Conservation (phyloP, 2,888 invertebrate species). For the Apoderus coryli region DNA sequence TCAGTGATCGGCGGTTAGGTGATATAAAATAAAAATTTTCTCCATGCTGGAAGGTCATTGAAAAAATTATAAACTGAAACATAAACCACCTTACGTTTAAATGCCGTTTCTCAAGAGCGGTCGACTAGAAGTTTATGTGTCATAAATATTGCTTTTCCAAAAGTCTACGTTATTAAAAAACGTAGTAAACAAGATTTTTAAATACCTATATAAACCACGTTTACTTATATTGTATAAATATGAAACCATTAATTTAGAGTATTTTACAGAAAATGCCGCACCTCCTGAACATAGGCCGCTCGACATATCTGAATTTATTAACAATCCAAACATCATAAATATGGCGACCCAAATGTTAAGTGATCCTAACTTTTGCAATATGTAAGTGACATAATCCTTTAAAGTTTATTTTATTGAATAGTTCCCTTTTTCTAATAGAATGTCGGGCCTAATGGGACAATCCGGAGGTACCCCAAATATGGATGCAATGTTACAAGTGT, state of each 20-base stretch:
- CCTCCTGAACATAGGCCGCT: constrained; percentile 25
- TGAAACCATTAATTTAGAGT: neutral
- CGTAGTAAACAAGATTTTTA: no score
- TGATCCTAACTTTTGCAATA: constrained; percentile 71
- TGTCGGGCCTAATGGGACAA: constrained; percentile 27
- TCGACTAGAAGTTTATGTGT: no score
- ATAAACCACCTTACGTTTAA: no score
- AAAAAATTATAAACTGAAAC: no score
- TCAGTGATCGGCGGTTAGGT: no score
- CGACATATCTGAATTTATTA: constrained; percentile 52
- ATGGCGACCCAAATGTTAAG: constrained; percentile 74
- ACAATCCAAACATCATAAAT: constrained; percentile 67
- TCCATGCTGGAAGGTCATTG: no score
- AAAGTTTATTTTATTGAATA: neutral
- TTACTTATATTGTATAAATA: no score
- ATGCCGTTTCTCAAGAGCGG: no score
- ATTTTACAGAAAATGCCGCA: constrained; percentile 19
- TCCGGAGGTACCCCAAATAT: constrained; percentile 24
- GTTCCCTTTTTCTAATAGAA: constrained; percentile 20
- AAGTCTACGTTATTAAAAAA: no score
- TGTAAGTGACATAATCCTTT: constrained; percentile 29
- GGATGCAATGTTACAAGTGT: constrained; percentile 26
- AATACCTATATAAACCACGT: no score
- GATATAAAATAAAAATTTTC: no score
- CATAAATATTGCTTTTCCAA: no score